Base-by-base conservation (phyloP, 2,888 invertebrate genomes). In the Oscheius onirici region DNA sequence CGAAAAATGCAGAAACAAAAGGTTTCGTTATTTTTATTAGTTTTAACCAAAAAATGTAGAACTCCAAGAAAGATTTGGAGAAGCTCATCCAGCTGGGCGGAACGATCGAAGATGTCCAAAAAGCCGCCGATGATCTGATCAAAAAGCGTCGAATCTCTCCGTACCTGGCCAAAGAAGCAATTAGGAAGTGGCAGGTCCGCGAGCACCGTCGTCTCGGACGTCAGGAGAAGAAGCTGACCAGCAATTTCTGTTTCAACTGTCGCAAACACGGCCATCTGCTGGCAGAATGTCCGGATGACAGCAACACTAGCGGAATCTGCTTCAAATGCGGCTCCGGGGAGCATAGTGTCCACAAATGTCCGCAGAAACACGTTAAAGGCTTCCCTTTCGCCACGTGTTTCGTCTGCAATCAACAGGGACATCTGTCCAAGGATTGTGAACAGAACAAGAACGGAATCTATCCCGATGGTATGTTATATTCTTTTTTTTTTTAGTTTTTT, bases 271-370 rank as follows among this genome's bases (percentile, higher is more conserved):
- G 94, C 0, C 95, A 95, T 86, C 91, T 92, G 80, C 89, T 94
- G 41, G 92, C 93, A 0, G 93, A 94, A 74, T 95, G 95, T 89
- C 94, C 94, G 0, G 91, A 92, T 2, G 51, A 34, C 6, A 46
- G 65, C 8, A 20, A 55, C n/a, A 88, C 87, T 11, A 84, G 86
- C 3, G 93, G 93, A 8, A 91, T 94, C 58, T 94, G 94, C 86
- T 94, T 93, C 86, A 94, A 94, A 88, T 95, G 95, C 89, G 95
- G 95, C 0, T 94, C 94, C 0, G 93, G 93, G 3, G 94, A 94
- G 87, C 95, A 95, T 86, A 91, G 91, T 13, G 92, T 92, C 83
- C 77, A 84, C 40, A 76, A 80, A 13, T 89, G 89, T 73, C 77
- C 72, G 67, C 76, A 73, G 65, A 75, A 79, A 54, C 73, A 76